Evolutionary conservation across 2,113 vertebrate genomes (phyloP).

Genomic region (Pedionomus torquatus): DNA sequence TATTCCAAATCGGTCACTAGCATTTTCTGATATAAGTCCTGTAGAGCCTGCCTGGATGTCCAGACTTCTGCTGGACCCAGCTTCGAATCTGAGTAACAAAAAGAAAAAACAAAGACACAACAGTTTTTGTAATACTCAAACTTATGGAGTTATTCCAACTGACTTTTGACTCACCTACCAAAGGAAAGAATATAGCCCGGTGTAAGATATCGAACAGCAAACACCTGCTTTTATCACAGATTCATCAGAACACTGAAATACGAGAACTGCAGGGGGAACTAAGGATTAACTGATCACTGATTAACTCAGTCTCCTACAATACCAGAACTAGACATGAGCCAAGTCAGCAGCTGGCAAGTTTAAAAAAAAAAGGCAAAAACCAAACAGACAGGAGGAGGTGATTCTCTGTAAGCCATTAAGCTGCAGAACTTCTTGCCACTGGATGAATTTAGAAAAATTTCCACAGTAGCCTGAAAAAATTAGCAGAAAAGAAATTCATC

Average conservation of each 20-base stretch:
- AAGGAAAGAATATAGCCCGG: background rate
- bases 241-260: background rate
- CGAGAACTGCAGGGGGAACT: background rate
- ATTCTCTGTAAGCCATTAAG: background rate
- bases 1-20: slow-evolving; percentile 98
- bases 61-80: slow-evolving; percentile 97
- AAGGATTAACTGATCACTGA: background rate
- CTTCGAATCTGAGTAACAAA: slow-evolving; percentile 86
- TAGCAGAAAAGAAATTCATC: background rate
- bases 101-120: background rate
- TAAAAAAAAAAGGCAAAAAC: background rate
- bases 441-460: background rate
- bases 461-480: background rate
- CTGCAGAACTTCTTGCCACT: background rate
- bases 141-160: background rate
- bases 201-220: background rate
- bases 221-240: background rate
- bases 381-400: background rate
- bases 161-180: background rate
- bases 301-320: background rate
- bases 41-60: slow-evolving; percentile 96
- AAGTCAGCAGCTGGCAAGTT: background rate
- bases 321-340: background rate
- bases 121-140: background rate
- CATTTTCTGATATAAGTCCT: slow-evolving; percentile 99